Conservation (phyloP, 2,113 vertebrate genomes). For the Nyctereutes procyonoides region DNA sequence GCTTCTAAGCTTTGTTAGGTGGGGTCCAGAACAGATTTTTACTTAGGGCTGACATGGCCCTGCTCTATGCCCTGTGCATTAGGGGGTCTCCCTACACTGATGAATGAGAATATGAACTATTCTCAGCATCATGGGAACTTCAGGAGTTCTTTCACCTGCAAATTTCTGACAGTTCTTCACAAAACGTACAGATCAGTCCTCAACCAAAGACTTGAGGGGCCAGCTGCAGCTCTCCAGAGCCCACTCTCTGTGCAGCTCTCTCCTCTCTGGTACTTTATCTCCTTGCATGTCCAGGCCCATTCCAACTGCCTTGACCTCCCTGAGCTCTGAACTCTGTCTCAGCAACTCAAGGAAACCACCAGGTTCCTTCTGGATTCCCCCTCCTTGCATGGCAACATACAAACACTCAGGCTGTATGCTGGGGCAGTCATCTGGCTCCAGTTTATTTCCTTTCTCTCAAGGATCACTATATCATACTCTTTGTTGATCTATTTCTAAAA, state of each 20-base stretch:
- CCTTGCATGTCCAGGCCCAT: background rate
- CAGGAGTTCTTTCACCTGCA: background rate
- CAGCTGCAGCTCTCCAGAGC: background rate
- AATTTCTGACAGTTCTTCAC: background rate
- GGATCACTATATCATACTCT: background rate
- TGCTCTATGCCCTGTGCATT: background rate
- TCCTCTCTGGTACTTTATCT: background rate
- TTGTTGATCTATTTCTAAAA: constrained; percentile 44
- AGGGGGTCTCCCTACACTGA: background rate
- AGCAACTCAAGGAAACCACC: background rate
- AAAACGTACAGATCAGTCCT: background rate
- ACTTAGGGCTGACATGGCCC: background rate
- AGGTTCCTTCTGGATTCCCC: background rate
- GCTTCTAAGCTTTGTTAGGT: background rate
- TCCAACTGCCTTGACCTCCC: background rate
- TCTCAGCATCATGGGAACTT: background rate
- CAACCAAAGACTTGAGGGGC: background rate
- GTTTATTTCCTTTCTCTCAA: background rate
- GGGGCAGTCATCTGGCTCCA: background rate
- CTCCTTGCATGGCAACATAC: background rate
- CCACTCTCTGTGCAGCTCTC: background rate
- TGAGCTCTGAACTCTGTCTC: background rate
- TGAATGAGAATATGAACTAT: background rate
- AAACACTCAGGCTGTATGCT: background rate
- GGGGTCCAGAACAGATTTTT: background rate